A percentile compares a stretch with the other conserved stretches of the same genome.
These are phyloP conservation scores for Parthenolecanium corni DNA, from an alignment of 2,888 invertebrate genomes.

Conservation along the genomic window DNA sequence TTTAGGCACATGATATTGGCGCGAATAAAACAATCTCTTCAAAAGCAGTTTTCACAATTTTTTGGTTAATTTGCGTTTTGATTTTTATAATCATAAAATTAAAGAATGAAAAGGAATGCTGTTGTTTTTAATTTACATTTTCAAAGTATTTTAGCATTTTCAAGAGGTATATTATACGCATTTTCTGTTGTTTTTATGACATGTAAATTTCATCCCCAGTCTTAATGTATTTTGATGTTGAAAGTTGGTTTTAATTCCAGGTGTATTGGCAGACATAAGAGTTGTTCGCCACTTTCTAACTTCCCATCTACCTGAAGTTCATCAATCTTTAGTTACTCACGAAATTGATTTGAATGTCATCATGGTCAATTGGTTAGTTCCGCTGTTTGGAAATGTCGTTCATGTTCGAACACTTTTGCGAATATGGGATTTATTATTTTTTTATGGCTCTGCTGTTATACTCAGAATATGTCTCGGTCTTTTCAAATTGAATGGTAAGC, in stretches of 20 bases:
- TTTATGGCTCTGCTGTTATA: conserved; percentile 85
- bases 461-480: conserved; percentile 91
- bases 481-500: conserved; percentile 61
- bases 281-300: conserved; percentile 86
- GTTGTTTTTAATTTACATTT: no score
- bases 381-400: conserved; percentile 90
- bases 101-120: no score
- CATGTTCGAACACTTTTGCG: conserved; percentile 87
- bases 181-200: no score
- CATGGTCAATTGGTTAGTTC: conserved; percentile 94
- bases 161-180: no score
- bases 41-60: no score
- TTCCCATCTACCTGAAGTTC: conserved; percentile 78
- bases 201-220: background rate
- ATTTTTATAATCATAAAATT: no score
- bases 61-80: no score
- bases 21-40: no score
- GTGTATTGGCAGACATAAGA: conserved; percentile 89
- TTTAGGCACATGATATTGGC: no score
- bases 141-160: no score
- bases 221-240: background rate
- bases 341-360: conserved; percentile 91
- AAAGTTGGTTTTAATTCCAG: conserved; percentile 38
- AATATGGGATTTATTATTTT: conserved; percentile 95
- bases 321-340: conserved; percentile 81